These are phyloP conservation scores for Morpho deidamia DNA, from an alignment of 2,888 invertebrate genomes.

Conservation along the genomic window DNA sequence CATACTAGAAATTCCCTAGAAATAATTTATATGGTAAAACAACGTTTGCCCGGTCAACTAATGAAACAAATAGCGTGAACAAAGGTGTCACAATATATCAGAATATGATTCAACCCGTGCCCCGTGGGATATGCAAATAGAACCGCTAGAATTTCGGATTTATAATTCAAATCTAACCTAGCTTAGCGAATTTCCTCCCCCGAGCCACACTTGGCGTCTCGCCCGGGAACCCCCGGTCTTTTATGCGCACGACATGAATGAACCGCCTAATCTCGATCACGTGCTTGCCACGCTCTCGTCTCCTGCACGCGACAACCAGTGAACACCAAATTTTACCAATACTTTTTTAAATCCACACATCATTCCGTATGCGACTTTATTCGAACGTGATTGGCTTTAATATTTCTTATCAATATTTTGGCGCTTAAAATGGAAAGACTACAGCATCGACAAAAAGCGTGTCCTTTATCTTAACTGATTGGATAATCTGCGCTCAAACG, in stretches of 20 bases:
- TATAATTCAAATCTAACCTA: slow-evolving; percentile 74
- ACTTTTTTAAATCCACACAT: slow-evolving; percentile 28
- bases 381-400: slow-evolving; percentile 34
- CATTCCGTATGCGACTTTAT: slow-evolving; percentile 37
- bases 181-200: slow-evolving; percentile 69
- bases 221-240: slow-evolving; percentile 52
- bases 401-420: slow-evolving; percentile 40
- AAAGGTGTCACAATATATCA: slow-evolving; percentile 21
- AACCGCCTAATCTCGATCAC: slow-evolving; percentile 69
- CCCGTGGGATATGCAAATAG: slow-evolving; percentile 76
- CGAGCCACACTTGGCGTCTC: slow-evolving; percentile 67
- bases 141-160: slow-evolving; percentile 58
- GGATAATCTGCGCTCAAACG: slow-evolving; percentile 77
- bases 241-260: slow-evolving; percentile 71
- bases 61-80: background rate
- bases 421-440: slow-evolving; percentile 38
- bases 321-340: slow-evolving; percentile 40
- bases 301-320: slow-evolving; percentile 66
- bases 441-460: slow-evolving; percentile 59
- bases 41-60: too few relatives aligned
- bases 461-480: slow-evolving; percentile 78
- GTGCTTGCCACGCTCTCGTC: slow-evolving; percentile 63
- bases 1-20: too few relatives aligned
- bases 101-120: slow-evolving; percentile 18
- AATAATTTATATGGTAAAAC: too few relatives aligned